Percentiles rank a stretch among this genome's conserved stretches.
Evolutionary conservation across 1,140 invertebrate genomes (phyloP).

Genomic region (Drosophila grimshawi): DNA sequence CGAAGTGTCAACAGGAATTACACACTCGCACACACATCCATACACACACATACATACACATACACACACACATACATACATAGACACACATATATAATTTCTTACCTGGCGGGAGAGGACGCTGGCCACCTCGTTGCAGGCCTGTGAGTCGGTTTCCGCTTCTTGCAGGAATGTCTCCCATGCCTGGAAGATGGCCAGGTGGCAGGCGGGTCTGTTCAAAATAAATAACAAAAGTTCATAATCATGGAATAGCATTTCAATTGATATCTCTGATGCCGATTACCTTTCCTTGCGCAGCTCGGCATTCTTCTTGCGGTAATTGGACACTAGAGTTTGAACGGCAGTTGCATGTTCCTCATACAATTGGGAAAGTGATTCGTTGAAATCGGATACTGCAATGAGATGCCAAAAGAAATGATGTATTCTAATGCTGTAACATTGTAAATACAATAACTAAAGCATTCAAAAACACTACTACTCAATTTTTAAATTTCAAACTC

Average conservation of each 20-base stretch:
- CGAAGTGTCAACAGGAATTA: slow-evolving; percentile 26
- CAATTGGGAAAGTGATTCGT: slow-evolving; percentile 94
- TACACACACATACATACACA: neutral
- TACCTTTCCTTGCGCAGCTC: slow-evolving; percentile 96
- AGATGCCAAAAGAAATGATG: slow-evolving; percentile 1
- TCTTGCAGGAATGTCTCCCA: slow-evolving; percentile 97
- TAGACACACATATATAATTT: neutral
- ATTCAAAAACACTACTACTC: too few species aligned
- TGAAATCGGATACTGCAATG: slow-evolving; percentile 96
- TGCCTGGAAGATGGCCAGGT: slow-evolving; percentile 93
- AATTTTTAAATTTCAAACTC: too few species aligned
- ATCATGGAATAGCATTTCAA: slow-evolving; percentile 7
- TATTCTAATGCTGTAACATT: neutral
- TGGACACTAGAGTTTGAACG: slow-evolving; percentile 94
- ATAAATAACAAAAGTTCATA: slow-evolving; percentile 12
- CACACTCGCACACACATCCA: neutral
- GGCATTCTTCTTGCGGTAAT: slow-evolving; percentile 93
- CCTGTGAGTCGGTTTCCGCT: slow-evolving; percentile 96
- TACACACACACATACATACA: neutral
- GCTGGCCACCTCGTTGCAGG: slow-evolving; percentile 94
- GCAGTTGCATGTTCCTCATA: slow-evolving; percentile 97
- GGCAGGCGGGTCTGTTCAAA: slow-evolving; percentile 89
- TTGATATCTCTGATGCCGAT: slow-evolving; percentile 35
- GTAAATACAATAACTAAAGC: neutral
- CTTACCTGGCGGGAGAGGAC: slow-evolving; percentile 90